Conservation (phyloP, 1,140 invertebrate genomes). For the Drosophila miranda region DNA sequence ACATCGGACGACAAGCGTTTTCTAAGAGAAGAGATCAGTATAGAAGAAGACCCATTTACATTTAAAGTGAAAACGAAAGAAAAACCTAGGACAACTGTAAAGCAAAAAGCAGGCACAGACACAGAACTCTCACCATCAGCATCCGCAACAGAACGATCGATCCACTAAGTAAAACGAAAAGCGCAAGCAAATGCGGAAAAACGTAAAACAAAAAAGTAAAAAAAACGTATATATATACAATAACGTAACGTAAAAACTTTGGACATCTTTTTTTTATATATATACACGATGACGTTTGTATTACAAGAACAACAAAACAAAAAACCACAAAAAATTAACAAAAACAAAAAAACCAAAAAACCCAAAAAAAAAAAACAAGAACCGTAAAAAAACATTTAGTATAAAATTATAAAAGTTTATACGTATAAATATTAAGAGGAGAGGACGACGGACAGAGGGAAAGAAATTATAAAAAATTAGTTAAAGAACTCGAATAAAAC, state of each 20-base stretch:
- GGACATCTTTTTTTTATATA: slow-evolving; percentile 81
- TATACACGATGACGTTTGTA: slow-evolving; percentile 69
- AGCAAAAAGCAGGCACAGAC: slow-evolving; percentile 55
- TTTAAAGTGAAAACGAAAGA: too few species aligned
- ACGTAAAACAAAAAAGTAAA: slow-evolving; percentile 14
- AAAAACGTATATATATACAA: slow-evolving; percentile 73
- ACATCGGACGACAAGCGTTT: slow-evolving; percentile 47
- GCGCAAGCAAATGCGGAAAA: slow-evolving; percentile 20
- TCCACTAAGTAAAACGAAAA: slow-evolving; percentile 65
- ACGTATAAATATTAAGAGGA: slow-evolving; percentile 73
- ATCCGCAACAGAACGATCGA: slow-evolving; percentile 64
- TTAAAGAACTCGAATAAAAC: slow-evolving; percentile 77
- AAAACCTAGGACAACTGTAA: slow-evolving; percentile 69
- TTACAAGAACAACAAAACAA: slow-evolving; percentile 55
- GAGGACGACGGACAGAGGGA: slow-evolving; percentile 37
- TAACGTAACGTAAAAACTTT: slow-evolving; percentile 79
- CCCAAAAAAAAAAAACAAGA: slow-evolving; percentile 47
- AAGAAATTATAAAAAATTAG: slow-evolving; percentile 73
- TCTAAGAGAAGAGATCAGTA: slow-evolving; percentile 12
- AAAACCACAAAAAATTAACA: slow-evolving; percentile 40
- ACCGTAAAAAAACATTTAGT: slow-evolving; percentile 78
- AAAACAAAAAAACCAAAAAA: slow-evolving; percentile 6
- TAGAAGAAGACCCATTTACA: slow-evolving; percentile 53
- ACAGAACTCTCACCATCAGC: slow-evolving; percentile 40
- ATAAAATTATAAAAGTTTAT: slow-evolving; percentile 81